Base-by-base conservation (phyloP, 2,888 invertebrate genomes). In the Spodoptera exigua region DNA sequence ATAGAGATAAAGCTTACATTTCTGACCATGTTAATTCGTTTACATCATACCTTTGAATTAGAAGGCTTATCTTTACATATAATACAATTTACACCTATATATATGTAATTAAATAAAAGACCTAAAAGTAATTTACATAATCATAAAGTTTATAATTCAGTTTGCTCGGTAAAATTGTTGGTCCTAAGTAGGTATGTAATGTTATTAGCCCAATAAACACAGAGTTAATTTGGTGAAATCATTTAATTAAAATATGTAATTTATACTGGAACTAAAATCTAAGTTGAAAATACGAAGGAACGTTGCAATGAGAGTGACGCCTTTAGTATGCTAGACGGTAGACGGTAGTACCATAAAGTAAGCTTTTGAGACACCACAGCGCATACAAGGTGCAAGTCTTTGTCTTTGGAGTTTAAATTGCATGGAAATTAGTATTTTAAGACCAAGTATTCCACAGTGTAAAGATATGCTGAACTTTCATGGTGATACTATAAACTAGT, bases 401-500 rank as follows among this genome's bases (percentile, higher is more conserved):
- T 70, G 57, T 57, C 47, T 70, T 34, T 7, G 17, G 17, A 45
- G 51, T 39, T 58, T 41, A 58, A 67, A 64, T 70, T 52, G 51
- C 71, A 64, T 45, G 34, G 44, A 67, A 44, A 70, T 70, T 56
- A 70, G 48, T 58, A 64, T 70, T 64, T 52, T 52, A 52, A n/a
- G 52, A 39, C 44, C 47, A 64, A 64, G 48, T 47, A 58, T 67
- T 52, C 43, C 35, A 43, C 56, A 10, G 37, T 46, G 49, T 27
- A 35, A 63, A 40, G 12, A 51, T 44, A 51, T 54, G 40, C 36
- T 10, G 1, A 5, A 27, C 9, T 21, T 21, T 21, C 5, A 27
- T 27, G 27, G 1, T 5, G 7, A 27, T 27, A 7, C 5, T 27
- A 27, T 27, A 27, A 27, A 27, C 1, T 27, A 27, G 27, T 27